These are phyloP conservation scores for Notarius quadriscutis DNA, from an alignment of 2,113 vertebrate species.

Conservation along the genomic window DNA sequence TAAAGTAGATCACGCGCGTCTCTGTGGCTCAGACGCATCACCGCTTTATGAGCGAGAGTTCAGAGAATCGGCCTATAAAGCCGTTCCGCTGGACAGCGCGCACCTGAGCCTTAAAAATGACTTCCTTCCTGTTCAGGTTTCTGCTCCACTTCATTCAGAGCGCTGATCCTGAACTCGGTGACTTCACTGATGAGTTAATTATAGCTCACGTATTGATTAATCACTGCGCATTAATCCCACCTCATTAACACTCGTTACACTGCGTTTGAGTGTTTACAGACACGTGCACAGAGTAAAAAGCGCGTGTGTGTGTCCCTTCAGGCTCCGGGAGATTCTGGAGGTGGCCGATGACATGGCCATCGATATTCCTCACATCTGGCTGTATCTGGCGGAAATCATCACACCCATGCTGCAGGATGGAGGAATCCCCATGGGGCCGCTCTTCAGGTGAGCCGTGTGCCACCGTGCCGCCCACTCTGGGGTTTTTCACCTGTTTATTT, in stretches of 20 bases:
- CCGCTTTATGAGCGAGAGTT: neutral
- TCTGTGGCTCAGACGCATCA: neutral
- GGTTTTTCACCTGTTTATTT: too few relatives aligned
- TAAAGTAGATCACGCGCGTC: neutral
- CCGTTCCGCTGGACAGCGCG: neutral
- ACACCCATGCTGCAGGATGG: conserved; percentile 88
- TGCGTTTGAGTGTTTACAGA: neutral
- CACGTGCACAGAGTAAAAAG: neutral
- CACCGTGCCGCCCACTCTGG: too few relatives aligned
- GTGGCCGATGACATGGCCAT: conserved; percentile 92
- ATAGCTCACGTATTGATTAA: neutral
- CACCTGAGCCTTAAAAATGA: neutral
- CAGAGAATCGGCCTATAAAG: neutral
- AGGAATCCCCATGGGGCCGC: conserved; percentile 87
- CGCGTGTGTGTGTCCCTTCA: conserved; percentile 47
- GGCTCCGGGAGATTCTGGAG: conserved; percentile 89
- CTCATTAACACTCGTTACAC: neutral
- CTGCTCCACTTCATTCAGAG: neutral
- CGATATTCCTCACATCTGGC: conserved; percentile 96
- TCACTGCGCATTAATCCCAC: conserved; percentile 15
- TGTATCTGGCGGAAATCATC: conserved; percentile 90
- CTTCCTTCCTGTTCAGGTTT: neutral
- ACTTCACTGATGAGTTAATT: neutral
- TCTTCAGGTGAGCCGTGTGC: conserved; percentile 81
- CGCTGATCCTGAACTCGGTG: neutral